Base-by-base conservation (phyloP, 2,888 invertebrate species). In the Drosophila picticornis region DNA sequence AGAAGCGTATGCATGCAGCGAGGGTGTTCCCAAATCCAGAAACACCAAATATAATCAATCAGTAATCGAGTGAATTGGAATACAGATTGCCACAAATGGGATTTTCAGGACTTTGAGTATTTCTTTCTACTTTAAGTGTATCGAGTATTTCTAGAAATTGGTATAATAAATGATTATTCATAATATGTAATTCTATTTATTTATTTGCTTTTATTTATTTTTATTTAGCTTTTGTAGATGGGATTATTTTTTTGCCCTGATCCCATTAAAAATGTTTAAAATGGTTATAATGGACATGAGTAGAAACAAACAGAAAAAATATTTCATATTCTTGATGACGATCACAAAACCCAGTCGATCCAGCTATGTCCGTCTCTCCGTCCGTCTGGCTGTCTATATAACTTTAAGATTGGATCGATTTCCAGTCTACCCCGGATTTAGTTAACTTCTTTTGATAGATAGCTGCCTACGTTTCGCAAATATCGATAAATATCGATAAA, bases 11-110 rank as follows among this genome's bases (percentile, higher is more conserved):
- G 22, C 32, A 53, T 38, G 1, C 1, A 2, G n/a, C 9, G 38
- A 10, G n/a, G 32, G 31, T 53, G 60, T 81, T 81, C 73, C 48
- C 9, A 34, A 19, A 22, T 9, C 0, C 32, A 31, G 2, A 36
- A 80, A 59, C 46, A 4, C 38, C 40, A 10, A 29, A 48, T 29
- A 29, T 1, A 25, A 5, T 32, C 13, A 36, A 11, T 10, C 1
- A 19, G 19, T 3, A 5, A 22, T 16, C 31, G 10, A 4, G 7
- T 13, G n/a, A 16, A 0, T 25, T 51, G 51, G 6, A 5, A 50
- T 50, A 6, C 11, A 43, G 11, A n/a, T n/a, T n/a, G n/a, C 2
- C 2, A 2, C 19, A 1, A 36, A 10, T 2, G 40, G n/a, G n/a
- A 40, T n/a, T n/a, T 10, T 1, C 11, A 29, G 0, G 16, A 10